Conservation (phyloP, 2,888 invertebrate genomes). For the Hemicrepidius hirtus region DNA sequence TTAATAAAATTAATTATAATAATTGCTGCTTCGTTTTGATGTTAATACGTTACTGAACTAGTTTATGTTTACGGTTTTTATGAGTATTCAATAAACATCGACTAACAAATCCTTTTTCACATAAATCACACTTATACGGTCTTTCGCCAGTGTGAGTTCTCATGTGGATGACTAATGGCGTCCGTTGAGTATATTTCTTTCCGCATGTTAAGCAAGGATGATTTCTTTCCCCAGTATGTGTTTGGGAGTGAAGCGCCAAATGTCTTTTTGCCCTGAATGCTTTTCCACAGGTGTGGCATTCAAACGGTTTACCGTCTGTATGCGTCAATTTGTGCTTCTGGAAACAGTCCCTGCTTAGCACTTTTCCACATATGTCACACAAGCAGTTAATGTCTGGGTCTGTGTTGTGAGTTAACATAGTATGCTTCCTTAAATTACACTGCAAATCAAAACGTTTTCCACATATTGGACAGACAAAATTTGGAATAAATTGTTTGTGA, state of each 20-base stretch:
- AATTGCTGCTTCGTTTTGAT: too few species aligned
- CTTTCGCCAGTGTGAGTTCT: conserved; percentile 64
- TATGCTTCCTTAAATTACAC: background rate
- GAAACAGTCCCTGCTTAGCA: conserved; percentile 70
- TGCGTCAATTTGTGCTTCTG: conserved; percentile 38
- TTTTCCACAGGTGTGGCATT: background rate
- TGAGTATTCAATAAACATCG: conserved; percentile 57
- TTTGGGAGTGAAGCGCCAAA: background rate
- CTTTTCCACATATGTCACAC: conserved; percentile 72
- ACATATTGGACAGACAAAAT: conserved; percentile 39
- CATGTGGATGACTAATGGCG: conserved; percentile 50
- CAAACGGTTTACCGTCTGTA: conserved; percentile 24
- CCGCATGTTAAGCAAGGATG: conserved; percentile 74
- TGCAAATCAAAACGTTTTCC: conserved; percentile 12
- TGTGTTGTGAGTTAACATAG: background rate
- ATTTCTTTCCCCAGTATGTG: conserved; percentile 72
- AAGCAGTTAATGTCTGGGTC: conserved; percentile 72
- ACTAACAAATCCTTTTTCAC: conserved; percentile 74
- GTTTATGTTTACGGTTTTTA: background rate
- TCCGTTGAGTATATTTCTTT: conserved; percentile 61
- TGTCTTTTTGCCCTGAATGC: background rate
- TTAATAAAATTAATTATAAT: too few species aligned
- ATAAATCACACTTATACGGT: conserved; percentile 72
- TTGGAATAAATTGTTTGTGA: conserved; percentile 33
- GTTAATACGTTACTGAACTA: background rate